A percentile compares a stretch with the other conserved stretches of the same genome.
Conservation (phyloP, 2,797 vertebrate genomes). For the Rhynchonycteris naso region DNA sequence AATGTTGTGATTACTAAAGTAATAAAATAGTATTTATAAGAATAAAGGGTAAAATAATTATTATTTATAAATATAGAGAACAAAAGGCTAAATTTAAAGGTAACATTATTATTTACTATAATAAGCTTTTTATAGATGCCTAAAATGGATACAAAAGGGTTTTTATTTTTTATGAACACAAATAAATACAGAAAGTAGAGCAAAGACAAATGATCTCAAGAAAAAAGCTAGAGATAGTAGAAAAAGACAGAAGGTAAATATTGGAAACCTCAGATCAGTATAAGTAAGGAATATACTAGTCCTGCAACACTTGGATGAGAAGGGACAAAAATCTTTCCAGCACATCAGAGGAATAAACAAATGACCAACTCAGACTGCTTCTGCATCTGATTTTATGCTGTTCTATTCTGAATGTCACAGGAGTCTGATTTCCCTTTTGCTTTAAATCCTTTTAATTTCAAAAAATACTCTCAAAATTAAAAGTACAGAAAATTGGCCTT, state of each 20-base stretch:
- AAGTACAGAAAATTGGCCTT: neutral
- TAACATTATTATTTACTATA: neutral
- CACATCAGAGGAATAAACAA: neutral
- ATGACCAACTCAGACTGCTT: neutral
- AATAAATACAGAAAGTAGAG: neutral
- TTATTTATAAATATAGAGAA: slow-evolving; percentile 15
- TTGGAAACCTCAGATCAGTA: neutral
- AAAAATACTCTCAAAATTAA: neutral
- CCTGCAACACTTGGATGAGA: neutral
- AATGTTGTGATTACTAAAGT: neutral
- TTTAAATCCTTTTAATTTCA: slow-evolving; percentile 4
- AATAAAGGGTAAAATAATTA: neutral
- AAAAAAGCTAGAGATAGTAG: neutral
- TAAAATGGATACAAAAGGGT: neutral
- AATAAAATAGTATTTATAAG: neutral
- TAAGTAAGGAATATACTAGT: neutral
- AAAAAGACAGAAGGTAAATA: neutral
- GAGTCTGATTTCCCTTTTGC: neutral
- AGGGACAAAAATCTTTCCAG: neutral
- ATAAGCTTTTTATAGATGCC: neutral
- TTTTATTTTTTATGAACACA: neutral
- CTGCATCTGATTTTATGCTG: neutral
- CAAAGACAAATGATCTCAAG: neutral
- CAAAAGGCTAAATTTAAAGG: neutral
- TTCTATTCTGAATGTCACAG: neutral